phyloP scores from a whole-genome alignment of 2,797 vertebrate species.

The Netta rufina region DNA sequence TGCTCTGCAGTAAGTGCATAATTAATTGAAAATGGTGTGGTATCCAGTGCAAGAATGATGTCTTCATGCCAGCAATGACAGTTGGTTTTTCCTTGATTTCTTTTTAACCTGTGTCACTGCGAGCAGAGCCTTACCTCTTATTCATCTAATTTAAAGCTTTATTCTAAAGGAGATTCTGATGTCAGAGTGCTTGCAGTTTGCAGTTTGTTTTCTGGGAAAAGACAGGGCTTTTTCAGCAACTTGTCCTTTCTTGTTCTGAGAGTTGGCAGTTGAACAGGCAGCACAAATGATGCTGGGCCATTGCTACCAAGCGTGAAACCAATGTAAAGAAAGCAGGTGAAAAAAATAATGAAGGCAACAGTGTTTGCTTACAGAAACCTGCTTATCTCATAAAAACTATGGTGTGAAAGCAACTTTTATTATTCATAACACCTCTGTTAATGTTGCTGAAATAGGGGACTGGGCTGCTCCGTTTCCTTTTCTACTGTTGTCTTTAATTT shows the following conservation, averaged over 20 bases:
- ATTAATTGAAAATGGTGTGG: background rate
- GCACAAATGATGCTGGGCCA: slow-evolving; percentile 12
- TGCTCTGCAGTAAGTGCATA: background rate
- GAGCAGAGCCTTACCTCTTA: background rate
- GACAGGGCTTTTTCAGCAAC: slow-evolving; percentile 48
- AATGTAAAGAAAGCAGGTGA: slow-evolving; percentile 7
- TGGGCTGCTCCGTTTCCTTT: background rate
- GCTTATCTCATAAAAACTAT: background rate
- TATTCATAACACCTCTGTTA: background rate
- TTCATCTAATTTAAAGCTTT: slow-evolving; percentile 25
- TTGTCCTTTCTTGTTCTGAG: slow-evolving; percentile 71
- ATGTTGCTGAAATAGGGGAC: slow-evolving; percentile 8
- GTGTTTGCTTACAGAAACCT: background rate
- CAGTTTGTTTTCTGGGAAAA: slow-evolving; percentile 47
- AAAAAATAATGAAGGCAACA: background rate
- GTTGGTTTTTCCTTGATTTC: background rate
- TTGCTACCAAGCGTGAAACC: slow-evolving; percentile 49
- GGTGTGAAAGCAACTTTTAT: background rate
- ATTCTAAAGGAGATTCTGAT: slow-evolving; percentile 52
- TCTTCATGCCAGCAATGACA: background rate
- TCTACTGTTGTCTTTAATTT: slow-evolving; percentile 1
- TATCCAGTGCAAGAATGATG: background rate
- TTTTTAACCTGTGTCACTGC: background rate
- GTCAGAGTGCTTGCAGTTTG: slow-evolving; percentile 41
- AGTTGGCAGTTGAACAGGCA: slow-evolving; percentile 38